phyloP scores from a whole-genome alignment of 2,888 invertebrate genomes.

The Calliphora vomitoria region DNA sequence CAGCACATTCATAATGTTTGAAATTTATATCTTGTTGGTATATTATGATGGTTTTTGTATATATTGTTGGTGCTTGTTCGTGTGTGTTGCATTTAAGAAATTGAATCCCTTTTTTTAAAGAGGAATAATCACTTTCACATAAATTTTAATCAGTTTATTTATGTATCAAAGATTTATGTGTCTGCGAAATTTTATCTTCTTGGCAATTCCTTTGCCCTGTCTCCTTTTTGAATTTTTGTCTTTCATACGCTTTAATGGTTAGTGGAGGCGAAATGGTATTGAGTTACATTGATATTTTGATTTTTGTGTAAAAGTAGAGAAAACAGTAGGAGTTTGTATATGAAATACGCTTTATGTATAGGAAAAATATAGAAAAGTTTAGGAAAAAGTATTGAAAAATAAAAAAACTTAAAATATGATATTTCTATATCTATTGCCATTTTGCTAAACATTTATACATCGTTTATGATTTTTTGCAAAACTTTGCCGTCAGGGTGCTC shows the following conservation, averaged over 20 bases:
- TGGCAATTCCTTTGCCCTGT: conserved; percentile 4
- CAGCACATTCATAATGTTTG: conserved; percentile 29
- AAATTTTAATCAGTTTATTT: conserved; percentile 80
- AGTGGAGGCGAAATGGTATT: conserved; percentile 22
- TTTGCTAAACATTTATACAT: no score
- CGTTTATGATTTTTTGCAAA: no score
- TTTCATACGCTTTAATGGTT: conserved; percentile 24
- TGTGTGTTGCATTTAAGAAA: conserved; percentile 66
- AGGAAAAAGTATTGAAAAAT: no score
- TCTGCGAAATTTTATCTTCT: conserved; percentile 75
- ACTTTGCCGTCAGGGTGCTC: no score
- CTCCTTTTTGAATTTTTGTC: background rate
- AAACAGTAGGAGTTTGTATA: background rate
- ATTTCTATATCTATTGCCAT: no score
- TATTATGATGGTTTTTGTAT: background rate
- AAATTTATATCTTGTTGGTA: conserved; percentile 48
- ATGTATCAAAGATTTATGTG: conserved; percentile 80
- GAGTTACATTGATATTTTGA: conserved; percentile 43
- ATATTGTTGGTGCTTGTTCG: conserved; percentile 8
- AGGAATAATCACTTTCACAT: conserved; percentile 81
- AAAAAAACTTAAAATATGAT: no score
- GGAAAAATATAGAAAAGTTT: background rate
- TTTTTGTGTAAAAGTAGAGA: background rate
- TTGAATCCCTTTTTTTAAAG: conserved; percentile 71
- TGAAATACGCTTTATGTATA: background rate